These are phyloP conservation scores for Gambelia wislizenii DNA, from an alignment of 2,797 vertebrate species.

Conservation along the genomic window DNA sequence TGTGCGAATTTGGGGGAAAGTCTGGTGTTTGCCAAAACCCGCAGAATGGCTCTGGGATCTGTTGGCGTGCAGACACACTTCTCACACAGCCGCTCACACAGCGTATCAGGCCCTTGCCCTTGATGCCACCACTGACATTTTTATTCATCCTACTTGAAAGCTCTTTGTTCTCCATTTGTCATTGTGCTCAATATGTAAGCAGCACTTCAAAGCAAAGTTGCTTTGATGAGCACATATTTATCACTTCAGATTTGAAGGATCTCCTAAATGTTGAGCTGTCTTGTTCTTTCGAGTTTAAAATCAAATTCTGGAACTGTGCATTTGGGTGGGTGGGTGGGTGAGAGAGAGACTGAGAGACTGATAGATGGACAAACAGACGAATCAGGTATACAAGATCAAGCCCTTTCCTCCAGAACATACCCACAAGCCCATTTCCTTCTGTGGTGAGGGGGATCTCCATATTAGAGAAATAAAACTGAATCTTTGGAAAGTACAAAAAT, in stretches of 20 bases:
- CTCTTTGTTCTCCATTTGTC: not conserved
- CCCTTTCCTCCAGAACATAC: not conserved
- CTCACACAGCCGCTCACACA: too few species aligned
- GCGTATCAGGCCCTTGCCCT: too few species aligned
- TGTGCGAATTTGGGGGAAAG: too few species aligned
- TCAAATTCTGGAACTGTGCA: not conserved
- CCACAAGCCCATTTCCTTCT: not conserved
- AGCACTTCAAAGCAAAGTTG: not conserved
- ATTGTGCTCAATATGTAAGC: not conserved
- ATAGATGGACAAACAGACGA: not conserved
- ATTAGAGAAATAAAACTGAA: not conserved
- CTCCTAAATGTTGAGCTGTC: not conserved
- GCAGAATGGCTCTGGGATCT: too few species aligned
- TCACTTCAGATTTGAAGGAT: not conserved
- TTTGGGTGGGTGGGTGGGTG: not conserved
- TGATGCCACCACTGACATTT: too few species aligned
- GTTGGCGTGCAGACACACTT: too few species aligned
- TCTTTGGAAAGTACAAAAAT: not conserved
- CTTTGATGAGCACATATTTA: not conserved
- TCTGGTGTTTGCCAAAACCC: too few species aligned
- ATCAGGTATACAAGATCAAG: not conserved
- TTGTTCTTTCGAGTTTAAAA: not conserved
- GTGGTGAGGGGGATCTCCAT: not conserved
- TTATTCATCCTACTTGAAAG: not conserved
- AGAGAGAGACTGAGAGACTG: not conserved